Evolutionary conservation across 2,113 vertebrate genomes (phyloP).

Genomic region (Empidonax traillii): DNA sequence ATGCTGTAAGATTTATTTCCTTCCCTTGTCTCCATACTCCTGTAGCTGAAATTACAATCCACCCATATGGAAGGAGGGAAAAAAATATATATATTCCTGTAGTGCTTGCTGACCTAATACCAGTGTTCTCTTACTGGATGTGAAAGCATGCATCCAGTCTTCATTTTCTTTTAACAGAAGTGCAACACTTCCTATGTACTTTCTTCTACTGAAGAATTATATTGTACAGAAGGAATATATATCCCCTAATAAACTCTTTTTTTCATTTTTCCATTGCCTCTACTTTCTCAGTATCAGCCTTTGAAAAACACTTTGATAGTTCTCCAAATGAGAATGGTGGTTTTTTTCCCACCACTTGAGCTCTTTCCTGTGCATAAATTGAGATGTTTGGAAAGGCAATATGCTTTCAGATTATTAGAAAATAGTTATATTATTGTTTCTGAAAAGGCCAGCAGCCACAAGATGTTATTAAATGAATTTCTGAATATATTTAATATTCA

Average conservation of each 20-base stretch:
- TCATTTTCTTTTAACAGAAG: constrained; percentile 33
- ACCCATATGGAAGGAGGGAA: background rate
- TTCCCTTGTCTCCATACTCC: background rate
- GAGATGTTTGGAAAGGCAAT: constrained; percentile 35
- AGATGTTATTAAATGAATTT: constrained; percentile 33
- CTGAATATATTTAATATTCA: constrained; percentile 16
- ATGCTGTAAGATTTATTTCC: background rate
- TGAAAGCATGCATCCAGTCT: constrained; percentile 43
- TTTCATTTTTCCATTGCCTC: constrained; percentile 39
- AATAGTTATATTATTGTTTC: constrained; percentile 25
- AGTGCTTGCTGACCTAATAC: background rate
- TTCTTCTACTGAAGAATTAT: constrained; percentile 40
- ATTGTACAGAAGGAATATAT: constrained; percentile 52
- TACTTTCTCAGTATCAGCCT: constrained; percentile 31
- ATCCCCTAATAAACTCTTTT: constrained; percentile 56
- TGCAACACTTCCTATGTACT: background rate
- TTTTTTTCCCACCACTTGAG: background rate
- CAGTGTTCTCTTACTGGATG: constrained; percentile 29
- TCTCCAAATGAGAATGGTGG: background rate
- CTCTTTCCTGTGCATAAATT: background rate
- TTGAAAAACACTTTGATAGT: constrained; percentile 26
- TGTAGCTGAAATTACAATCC: background rate
- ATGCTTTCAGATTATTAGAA: constrained; percentile 26
- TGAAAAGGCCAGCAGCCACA: background rate
- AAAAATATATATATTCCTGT: background rate